phyloP scores from a whole-genome alignment of 1,140 invertebrate genomes.

The Maconellicoccus hirsutus region DNA sequence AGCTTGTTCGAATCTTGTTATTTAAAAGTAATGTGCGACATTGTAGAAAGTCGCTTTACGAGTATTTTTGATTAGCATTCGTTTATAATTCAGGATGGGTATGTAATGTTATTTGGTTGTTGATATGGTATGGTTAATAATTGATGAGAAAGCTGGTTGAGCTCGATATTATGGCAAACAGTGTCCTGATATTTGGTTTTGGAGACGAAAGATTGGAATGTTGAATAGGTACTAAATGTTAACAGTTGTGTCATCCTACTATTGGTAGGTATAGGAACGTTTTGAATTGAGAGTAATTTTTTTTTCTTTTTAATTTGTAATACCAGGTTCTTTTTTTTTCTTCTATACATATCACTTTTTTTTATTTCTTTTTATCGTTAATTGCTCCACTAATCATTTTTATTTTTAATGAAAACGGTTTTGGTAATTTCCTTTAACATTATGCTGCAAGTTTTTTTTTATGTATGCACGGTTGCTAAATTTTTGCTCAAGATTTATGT shows the following conservation, averaged over 20 bases:
- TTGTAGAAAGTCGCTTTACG: not conserved
- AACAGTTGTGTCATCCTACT: slow-evolving; percentile 20
- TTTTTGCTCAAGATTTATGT: too few species aligned
- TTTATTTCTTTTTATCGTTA: too few species aligned
- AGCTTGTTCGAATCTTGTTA: not conserved
- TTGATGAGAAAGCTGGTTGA: slow-evolving; percentile 17
- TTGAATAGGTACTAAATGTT: slow-evolving; percentile 21
- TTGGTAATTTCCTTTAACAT: not conserved
- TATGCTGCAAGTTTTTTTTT: too few species aligned
- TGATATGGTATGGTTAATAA: slow-evolving; percentile 17
- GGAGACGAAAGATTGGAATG: not conserved
- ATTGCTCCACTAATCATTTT: not conserved
- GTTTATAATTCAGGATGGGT: slow-evolving; percentile 22
- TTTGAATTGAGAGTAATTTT: slow-evolving; percentile 15
- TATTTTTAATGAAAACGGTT: not conserved
- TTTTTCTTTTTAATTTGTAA: not conserved
- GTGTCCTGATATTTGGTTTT: slow-evolving; percentile 15
- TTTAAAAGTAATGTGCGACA: not conserved
- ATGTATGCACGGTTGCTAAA: not conserved
- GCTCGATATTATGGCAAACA: slow-evolving; percentile 7
- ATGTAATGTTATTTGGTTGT: slow-evolving; percentile 21
- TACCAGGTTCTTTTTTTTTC: slow-evolving; percentile 6
- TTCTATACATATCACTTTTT: not conserved
- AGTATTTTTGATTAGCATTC: slow-evolving; percentile 17
- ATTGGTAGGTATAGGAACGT: slow-evolving; percentile 20